Evolutionary conservation across 2,888 invertebrate genomes (phyloP), one percentile per base, ranked within the genome.

Genomic region (Paralinhomoeus sp.): DNA sequence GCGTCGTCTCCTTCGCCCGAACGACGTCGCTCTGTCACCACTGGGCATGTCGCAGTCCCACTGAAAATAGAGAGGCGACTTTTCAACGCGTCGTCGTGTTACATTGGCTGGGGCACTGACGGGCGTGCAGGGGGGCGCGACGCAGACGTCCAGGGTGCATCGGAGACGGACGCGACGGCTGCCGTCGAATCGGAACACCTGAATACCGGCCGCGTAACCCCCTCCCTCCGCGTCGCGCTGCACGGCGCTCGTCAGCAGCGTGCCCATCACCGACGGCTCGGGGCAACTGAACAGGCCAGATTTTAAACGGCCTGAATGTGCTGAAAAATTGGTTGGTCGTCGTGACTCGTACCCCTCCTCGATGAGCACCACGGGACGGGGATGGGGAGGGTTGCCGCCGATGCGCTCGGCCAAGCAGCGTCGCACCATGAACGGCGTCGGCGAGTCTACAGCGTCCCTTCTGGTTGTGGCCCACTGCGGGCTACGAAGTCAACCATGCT

Each of bases 161-260:
- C 54, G 51, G 37, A 60, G 55, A 9, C 55, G 49, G 12, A 60
- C 60, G 20, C 57, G 45, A 9, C 56, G 44, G 17, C 57, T 57
- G 15, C 60, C 60, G 43, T 60, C 60, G 47, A 60, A 60, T 18
- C 60, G 55, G 43, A 60, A 60, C 20, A 53, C 51, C 50, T 55
- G 55, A 50, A 60, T 50, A 40, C 50, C 52, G 17, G 60, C 54
- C n/a, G 50, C 53, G 42, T 53, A 53, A 33, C 55, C 56, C 20
- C 51, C 49, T 3, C 45, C 45, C 2, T 43, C 38, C 27, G 5
- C 12, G 38, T 51, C 48, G 18, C 42, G 46, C n/a, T n/a, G n/a
- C 9, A 60, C 48, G 9, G 57, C 53, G 20, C 50, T 49, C n/a
- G 50, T 44, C 31, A 60, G 50, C 22, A 60, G 47, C 15, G 51